Evolutionary conservation across 1,140 invertebrate genomes (phyloP).

Genomic region (Drosophila kurseongensis): DNA sequence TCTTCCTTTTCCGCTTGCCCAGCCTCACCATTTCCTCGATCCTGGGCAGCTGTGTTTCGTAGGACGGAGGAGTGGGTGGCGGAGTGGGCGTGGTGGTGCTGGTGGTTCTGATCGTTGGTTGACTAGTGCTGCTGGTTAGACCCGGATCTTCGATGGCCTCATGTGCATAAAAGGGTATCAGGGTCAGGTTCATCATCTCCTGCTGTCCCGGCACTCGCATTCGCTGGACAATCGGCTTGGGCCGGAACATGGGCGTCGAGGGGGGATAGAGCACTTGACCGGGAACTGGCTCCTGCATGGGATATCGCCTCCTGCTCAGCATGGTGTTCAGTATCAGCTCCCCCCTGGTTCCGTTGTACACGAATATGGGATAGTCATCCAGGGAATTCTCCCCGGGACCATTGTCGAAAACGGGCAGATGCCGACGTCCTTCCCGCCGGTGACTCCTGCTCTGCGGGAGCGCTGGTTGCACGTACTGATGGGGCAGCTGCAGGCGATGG

Average conservation of each 20-base stretch:
- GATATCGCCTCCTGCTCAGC: constrained; percentile 67
- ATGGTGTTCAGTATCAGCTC: constrained; percentile 74
- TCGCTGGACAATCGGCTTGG: constrained; percentile 71
- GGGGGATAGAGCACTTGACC: constrained; percentile 75
- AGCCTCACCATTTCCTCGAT: constrained; percentile 15
- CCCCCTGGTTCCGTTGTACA: constrained; percentile 69
- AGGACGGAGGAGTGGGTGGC: constrained; percentile 14
- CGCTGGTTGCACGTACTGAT: constrained; percentile 18
- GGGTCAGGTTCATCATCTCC: constrained; percentile 62
- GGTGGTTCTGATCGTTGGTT: neutral
- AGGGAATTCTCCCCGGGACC: constrained; percentile 59
- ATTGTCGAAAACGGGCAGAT: constrained; percentile 72
- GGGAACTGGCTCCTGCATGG: constrained; percentile 79
- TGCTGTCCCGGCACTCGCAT: constrained; percentile 55
- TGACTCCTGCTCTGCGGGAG: constrained; percentile 1
- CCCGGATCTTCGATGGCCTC: constrained; percentile 59
- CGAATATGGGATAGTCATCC: constrained; percentile 61
- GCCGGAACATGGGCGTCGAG: constrained; percentile 72
- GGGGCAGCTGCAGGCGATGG: constrained; percentile 22
- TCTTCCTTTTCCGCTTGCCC: constrained; percentile 52
- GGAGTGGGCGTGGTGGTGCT: constrained; percentile 15
- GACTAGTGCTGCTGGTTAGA: neutral
- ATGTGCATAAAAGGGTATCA: constrained; percentile 79
- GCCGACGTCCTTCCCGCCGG: constrained; percentile 17
- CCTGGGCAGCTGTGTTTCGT: constrained; percentile 49